phyloP scores from a whole-genome alignment of 92 coral and sea anemone species.

The Epizoanthus scotinus region DNA sequence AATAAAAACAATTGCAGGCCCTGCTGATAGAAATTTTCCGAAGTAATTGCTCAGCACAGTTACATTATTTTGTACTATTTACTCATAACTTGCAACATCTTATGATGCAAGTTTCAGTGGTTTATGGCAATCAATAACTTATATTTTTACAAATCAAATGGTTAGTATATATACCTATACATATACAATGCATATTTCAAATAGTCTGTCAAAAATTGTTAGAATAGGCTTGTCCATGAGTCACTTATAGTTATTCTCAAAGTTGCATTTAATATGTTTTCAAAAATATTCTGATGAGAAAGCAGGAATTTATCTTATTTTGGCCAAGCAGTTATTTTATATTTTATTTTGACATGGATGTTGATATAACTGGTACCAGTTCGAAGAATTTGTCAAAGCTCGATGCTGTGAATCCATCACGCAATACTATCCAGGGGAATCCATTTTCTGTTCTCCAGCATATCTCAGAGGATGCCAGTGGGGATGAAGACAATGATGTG shows the following conservation, averaged over 20 bases:
- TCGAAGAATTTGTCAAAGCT: neutral
- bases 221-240: neutral
- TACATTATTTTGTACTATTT: no score
- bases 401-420: neutral
- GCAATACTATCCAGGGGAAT: neutral
- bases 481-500: neutral
- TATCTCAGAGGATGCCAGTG: neutral
- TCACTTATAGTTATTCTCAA: no score
- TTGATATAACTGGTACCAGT: conserved; percentile 7
- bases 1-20: no score
- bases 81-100: no score
- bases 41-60: no score
- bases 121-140: no score
- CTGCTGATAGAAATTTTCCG: no score
- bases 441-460: neutral
- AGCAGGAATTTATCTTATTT: neutral
- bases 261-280: no score
- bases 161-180: no score
- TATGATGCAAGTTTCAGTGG: no score
- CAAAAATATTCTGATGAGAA: neutral
- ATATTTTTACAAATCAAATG: no score
- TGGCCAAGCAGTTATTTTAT: neutral
- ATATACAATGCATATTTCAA: no score
- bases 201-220: neutral
- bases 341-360: neutral